A percentile compares a stretch with the other conserved stretches of the same genome.
Conservation (phyloP, 2,797 vertebrate species). For the Spheniscus humboldti region DNA sequence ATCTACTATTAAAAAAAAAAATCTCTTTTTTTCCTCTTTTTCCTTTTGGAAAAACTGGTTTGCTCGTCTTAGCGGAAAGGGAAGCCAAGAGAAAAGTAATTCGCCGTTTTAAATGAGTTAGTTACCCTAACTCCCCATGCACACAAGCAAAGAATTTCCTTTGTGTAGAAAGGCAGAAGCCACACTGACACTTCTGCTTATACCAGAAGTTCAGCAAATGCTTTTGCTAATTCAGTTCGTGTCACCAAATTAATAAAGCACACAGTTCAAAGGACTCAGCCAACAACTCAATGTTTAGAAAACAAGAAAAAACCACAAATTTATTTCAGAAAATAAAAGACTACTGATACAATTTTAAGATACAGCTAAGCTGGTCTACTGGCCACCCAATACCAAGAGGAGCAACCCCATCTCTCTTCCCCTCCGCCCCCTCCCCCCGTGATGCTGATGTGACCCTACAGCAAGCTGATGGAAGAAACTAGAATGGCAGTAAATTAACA, state of each 20-base stretch:
- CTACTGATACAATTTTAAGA: background rate
- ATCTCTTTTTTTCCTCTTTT: background rate
- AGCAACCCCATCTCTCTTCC: background rate
- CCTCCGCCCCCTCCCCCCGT: fast-evolving
- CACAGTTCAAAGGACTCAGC: background rate
- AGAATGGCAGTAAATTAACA: background rate
- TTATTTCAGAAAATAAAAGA: background rate
- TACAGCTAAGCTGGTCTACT: background rate
- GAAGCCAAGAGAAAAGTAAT: background rate
- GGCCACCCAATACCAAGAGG: fast-evolving
- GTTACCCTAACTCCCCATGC: background rate
- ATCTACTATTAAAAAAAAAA: background rate
- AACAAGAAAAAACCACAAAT: background rate
- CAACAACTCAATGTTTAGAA: background rate
- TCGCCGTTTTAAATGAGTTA: background rate
- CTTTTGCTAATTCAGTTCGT: background rate
- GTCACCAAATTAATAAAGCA: background rate
- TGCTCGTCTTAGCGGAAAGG: background rate
- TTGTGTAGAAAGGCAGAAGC: background rate
- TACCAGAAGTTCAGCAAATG: background rate
- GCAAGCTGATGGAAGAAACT: background rate
- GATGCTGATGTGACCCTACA: background rate
- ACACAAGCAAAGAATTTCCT: background rate
- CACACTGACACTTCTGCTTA: background rate
- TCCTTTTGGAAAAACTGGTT: background rate